Conservation (phyloP, 2,113 vertebrate genomes). For the Aplodontia rufa region DNA sequence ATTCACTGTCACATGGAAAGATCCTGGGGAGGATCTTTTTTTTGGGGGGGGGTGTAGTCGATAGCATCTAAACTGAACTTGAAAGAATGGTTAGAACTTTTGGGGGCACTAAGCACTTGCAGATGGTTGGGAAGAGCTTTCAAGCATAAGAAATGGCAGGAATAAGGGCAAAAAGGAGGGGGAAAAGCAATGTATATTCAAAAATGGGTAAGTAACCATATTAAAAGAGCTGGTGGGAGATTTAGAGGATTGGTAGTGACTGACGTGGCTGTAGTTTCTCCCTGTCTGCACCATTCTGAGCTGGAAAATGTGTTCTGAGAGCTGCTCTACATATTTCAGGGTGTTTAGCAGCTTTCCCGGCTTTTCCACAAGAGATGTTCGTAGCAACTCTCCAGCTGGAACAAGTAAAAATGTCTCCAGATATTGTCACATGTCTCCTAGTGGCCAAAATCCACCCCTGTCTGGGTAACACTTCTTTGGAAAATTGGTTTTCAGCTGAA, state of each 20-base stretch:
- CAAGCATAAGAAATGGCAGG: background rate
- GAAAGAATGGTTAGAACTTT: background rate
- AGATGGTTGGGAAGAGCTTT: background rate
- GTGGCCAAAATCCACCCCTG: background rate
- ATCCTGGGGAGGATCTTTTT: background rate
- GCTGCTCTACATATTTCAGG: background rate
- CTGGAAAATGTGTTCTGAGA: background rate
- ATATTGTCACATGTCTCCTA: background rate
- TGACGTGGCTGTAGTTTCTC: background rate
- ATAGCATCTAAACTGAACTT: background rate
- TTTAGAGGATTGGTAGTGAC: background rate
- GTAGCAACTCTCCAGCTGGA: background rate
- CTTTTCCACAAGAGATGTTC: background rate
- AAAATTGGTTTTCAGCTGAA: background rate
- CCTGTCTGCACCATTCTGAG: background rate
- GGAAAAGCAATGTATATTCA: background rate
- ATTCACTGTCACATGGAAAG: background rate
- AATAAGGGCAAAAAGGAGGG: background rate
- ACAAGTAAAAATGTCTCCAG: background rate
- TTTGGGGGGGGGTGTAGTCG: no score
- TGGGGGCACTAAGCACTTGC: background rate
- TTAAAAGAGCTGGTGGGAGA: background rate
- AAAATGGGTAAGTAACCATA: background rate
- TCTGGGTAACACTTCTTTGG: background rate
- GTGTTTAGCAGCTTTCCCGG: background rate